Base-by-base conservation (phyloP, 2,113 vertebrate species). In the Oryzias melastigma region DNA sequence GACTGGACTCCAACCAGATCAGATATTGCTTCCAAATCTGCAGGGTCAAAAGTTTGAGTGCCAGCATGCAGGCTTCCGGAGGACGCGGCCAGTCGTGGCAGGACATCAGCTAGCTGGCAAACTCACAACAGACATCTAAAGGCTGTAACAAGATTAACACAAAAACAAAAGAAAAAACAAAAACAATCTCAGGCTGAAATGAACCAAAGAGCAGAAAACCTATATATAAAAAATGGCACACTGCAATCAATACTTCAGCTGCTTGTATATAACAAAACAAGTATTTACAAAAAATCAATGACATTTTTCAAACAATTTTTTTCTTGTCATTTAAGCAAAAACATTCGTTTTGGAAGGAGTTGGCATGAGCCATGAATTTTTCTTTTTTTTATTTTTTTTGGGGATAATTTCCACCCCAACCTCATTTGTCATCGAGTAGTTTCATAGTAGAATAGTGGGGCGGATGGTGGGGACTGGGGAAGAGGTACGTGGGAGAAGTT, bases 271-370 rank as follows among this genome's bases (percentile, higher is more conserved):
- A 91, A 90, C 87, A 89, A 86, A 91, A 92, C 61, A 91, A 91
- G 87, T 91, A 91, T 92, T 91, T 93, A 92, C 91, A 92, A 81
- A 90, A 88, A 88, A 79, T 80, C 89, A 87, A 85, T 85, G 79
- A 85, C 72, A 73, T 64, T 71, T 64, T 67, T 87, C 81, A 83
- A 81, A 85, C 3, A 62, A 68, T 63, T 80, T 75, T 80, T 80
- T 80, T 81, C 46, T 58, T 85, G 58, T 80, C 54, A 73, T 86
- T 88, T 72, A 29, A 90, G 83, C 85, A 87, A 91, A 90, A 89
- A 89, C 85, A 88, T 90, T 87, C 78, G 84, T 71, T 78, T 74
- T 78, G 81, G 70, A 79, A 78, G 70, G 66, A 76, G 81, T 75
- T 77, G 81, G 73, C 51, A 72, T 78, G 76, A 75, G 65, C 81